Conservation (phyloP, 2,888 invertebrate species). For the Hirtodrosophila confusa region DNA sequence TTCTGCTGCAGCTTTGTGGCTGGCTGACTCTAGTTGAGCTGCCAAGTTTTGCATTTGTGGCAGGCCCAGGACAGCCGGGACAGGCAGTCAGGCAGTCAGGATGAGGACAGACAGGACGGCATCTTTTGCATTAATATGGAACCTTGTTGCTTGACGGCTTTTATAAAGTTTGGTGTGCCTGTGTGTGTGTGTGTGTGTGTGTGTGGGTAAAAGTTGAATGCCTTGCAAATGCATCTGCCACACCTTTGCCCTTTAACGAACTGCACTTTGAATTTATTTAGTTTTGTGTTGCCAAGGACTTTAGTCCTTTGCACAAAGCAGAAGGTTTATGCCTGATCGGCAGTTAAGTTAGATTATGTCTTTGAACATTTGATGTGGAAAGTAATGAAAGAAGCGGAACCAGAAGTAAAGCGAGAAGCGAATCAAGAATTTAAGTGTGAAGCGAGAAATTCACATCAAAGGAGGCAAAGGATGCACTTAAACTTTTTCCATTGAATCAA, state of each 20-base stretch:
- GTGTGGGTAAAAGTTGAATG: conserved; percentile 49
- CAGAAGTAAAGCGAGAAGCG: no score
- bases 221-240: conserved; percentile 44
- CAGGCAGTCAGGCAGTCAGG: conserved; percentile 2
- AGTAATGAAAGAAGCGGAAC: no score
- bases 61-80: conserved; percentile 5
- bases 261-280: conserved; percentile 35
- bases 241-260: conserved; percentile 41
- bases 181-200: conserved; percentile 14
- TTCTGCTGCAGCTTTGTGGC: conserved; percentile 43
- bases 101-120: background rate
- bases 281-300: conserved; percentile 17
- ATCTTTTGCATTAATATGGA: conserved; percentile 40
- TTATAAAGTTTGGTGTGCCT: conserved; percentile 28
- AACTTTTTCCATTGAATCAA: no score
- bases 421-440: no score
- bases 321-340: background rate
- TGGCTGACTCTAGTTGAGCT: conserved; percentile 30
- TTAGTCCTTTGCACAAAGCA: conserved; percentile 8
- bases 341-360: conserved; percentile 5
- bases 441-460: no score
- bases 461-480: no score
- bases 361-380: background rate
- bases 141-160: conserved; percentile 36
- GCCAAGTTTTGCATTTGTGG: conserved; percentile 60